A percentile compares a stretch with the other conserved stretches of the same genome.
Conservation (phyloP, 2,888 invertebrate genomes). For the Operophtera brumata region DNA sequence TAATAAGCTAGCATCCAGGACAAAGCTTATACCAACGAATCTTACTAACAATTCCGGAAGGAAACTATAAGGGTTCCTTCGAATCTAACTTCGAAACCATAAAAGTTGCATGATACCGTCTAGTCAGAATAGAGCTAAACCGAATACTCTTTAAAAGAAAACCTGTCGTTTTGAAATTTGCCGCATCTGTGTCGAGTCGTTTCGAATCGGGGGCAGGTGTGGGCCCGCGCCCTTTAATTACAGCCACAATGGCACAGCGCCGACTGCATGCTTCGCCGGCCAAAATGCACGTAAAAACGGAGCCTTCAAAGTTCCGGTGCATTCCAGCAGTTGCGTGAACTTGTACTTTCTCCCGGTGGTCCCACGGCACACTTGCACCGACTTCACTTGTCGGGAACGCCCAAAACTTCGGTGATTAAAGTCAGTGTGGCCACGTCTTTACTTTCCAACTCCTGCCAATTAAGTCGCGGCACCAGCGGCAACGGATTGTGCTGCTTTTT, state of each 20-base stretch:
- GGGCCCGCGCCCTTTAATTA: slow-evolving; percentile 59
- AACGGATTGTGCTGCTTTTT: slow-evolving; percentile 38
- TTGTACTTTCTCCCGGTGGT: slow-evolving; percentile 71
- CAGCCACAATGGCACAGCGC: slow-evolving; percentile 24
- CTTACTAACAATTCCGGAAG: too few species aligned
- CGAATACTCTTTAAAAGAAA: too few species aligned
- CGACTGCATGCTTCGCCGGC: slow-evolving; percentile 55
- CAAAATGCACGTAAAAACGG: slow-evolving; percentile 62
- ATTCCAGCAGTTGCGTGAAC: slow-evolving; percentile 37
- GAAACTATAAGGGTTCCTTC: too few species aligned
- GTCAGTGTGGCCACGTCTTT: slow-evolving; percentile 37
- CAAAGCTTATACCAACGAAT: too few species aligned
- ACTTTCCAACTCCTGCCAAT: slow-evolving; percentile 69
- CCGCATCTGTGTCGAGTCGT: neutral
- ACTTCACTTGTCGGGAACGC: slow-evolving; percentile 58
- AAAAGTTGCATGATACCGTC: too few species aligned
- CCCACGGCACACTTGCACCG: slow-evolving; percentile 63
- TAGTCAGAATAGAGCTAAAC: too few species aligned
- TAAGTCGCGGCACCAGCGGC: slow-evolving; percentile 39
- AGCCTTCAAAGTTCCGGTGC: slow-evolving; percentile 59
- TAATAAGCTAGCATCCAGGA: too few species aligned
- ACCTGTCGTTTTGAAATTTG: too few species aligned
- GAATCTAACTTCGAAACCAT: too few species aligned
- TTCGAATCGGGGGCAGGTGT: slow-evolving; percentile 15
- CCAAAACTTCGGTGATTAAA: slow-evolving; percentile 75